These are phyloP conservation scores for Tinea pellionella DNA, from an alignment of 2,888 invertebrate genomes.

Conservation along the genomic window DNA sequence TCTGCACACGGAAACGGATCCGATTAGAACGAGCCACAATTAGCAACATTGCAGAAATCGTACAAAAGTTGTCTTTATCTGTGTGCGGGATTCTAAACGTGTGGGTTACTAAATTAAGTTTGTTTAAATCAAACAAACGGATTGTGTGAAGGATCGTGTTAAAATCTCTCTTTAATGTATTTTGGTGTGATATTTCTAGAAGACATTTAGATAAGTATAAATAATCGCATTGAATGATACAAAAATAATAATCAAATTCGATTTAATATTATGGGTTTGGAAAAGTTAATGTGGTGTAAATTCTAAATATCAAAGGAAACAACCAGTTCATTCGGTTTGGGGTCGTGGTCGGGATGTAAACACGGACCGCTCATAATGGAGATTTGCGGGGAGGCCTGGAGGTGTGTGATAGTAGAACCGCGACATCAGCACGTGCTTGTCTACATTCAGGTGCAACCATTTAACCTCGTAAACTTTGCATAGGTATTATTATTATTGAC, in stretches of 20 bases:
- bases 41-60: constrained; percentile 34
- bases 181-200: too few relatives aligned
- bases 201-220: too few relatives aligned
- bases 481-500: not conserved
- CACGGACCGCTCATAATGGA: constrained; percentile 14
- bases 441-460: not conserved
- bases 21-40: constrained; percentile 54
- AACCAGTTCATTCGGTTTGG: not conserved
- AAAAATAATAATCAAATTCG: too few relatives aligned
- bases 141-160: too few relatives aligned
- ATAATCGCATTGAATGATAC: too few relatives aligned
- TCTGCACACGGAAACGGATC: constrained; percentile 55
- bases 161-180: too few relatives aligned
- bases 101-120: not conserved
- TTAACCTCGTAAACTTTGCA: not conserved
- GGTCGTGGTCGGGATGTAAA: constrained; percentile 13
- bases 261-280: too few relatives aligned
- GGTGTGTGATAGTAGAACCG: constrained; percentile 49
- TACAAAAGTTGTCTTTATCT: constrained; percentile 1
- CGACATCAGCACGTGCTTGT: constrained; percentile 48
- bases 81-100: not conserved
- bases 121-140: not conserved
- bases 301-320: not conserved
- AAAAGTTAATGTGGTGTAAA: not conserved
- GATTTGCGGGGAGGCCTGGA: constrained; percentile 29